Conservation (phyloP, 1,140 invertebrate species). For the Drosophila sechellia region DNA sequence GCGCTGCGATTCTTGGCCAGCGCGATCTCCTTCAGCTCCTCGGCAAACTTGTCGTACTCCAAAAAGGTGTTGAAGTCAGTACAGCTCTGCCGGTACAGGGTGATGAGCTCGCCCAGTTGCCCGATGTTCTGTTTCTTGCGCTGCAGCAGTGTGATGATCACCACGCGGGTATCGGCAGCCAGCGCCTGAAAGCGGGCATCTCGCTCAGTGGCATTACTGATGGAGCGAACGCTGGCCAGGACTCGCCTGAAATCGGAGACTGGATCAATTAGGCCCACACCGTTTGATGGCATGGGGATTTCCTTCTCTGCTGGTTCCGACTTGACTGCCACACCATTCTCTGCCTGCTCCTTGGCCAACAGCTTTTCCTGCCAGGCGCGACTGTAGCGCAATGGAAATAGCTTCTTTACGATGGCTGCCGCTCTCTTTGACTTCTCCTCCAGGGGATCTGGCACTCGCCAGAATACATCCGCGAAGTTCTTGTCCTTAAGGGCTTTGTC, state of each 20-base stretch:
- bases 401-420: constrained; percentile 53
- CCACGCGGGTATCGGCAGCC: constrained; percentile 66
- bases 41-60: constrained; percentile 72
- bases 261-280: constrained; percentile 52
- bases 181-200: constrained; percentile 60
- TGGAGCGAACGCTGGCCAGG: constrained; percentile 37
- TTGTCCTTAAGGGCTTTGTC: constrained; percentile 43
- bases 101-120: constrained; percentile 52
- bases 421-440: constrained; percentile 69
- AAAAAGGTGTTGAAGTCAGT: constrained; percentile 61
- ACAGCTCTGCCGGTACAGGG: constrained; percentile 56
- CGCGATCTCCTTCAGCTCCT: constrained; percentile 46
- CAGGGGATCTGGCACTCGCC: constrained; percentile 68
- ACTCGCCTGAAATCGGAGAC: constrained; percentile 59
- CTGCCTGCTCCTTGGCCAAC: constrained; percentile 48
- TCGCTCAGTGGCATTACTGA: constrained; percentile 51
- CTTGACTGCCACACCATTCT: constrained; percentile 32
- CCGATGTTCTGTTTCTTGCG: constrained; percentile 48
- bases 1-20: constrained; percentile 23
- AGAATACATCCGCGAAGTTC: constrained; percentile 64
- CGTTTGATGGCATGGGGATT: constrained; percentile 25
- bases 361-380: constrained; percentile 64
- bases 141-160: constrained; percentile 58
- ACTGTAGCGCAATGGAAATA: constrained; percentile 68
- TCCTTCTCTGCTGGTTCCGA: constrained; percentile 34